phyloP scores from a whole-genome alignment of 2,797 vertebrate genomes.

The Acestrorhynchus altus region DNA sequence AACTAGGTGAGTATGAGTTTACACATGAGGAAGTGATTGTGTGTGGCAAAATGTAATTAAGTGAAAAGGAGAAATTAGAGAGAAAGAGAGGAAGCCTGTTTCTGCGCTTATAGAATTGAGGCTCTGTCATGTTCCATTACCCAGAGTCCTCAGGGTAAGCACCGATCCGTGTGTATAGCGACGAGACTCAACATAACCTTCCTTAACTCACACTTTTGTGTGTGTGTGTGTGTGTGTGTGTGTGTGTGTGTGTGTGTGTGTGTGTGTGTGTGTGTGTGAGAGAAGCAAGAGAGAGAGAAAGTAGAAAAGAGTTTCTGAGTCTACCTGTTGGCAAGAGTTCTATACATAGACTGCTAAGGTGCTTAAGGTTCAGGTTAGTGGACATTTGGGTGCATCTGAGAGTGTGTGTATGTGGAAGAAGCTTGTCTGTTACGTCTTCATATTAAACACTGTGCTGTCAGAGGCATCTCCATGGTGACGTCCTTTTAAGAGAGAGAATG shows the following conservation, averaged over 20 bases:
- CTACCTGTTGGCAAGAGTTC: conserved; percentile 26
- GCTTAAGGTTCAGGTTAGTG: conserved; percentile 9
- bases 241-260: conserved; percentile 34
- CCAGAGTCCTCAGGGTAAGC: conserved; percentile 47
- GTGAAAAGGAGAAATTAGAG: neutral
- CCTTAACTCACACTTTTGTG: conserved; percentile 23
- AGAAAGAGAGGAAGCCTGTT: conserved; percentile 51
- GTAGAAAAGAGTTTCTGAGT: too few species aligned
- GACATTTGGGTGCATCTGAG: neutral
- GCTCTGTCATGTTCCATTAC: conserved; percentile 50
- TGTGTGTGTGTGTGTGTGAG: conserved; percentile 37
- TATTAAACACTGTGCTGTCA: conserved; percentile 35
- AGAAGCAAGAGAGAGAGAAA: too few species aligned
- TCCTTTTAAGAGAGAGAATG: conserved; percentile 52
- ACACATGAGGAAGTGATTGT: conserved; percentile 5
- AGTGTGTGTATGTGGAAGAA: neutral
- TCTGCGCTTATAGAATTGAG: conserved; percentile 54
- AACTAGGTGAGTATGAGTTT: conserved; percentile 11
- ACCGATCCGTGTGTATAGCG: conserved; percentile 51
- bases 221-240: conserved; percentile 37
- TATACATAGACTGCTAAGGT: conserved; percentile 1
- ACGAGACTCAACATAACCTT: conserved; percentile 49
- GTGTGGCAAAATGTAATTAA: neutral
- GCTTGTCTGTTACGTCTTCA: conserved; percentile 18
- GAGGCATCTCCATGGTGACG: conserved; percentile 54